These are phyloP conservation scores for Heteromormyrus szaboi DNA, from an alignment of 2,797 vertebrate genomes.

Conservation along the genomic window DNA sequence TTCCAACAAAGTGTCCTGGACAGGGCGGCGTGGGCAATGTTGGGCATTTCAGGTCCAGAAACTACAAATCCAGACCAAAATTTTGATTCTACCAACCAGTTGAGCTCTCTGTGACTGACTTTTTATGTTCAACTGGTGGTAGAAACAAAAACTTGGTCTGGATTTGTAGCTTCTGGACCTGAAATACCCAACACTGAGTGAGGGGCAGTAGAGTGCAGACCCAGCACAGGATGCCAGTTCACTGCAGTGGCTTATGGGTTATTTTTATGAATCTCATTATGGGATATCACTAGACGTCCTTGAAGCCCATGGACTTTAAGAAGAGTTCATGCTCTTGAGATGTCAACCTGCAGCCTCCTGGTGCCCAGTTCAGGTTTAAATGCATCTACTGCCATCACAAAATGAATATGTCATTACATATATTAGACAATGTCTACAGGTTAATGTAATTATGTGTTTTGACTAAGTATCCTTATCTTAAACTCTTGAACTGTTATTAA, in stretches of 20 bases:
- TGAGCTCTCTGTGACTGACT: not conserved
- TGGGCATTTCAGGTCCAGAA: not conserved
- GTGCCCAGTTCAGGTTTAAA: not conserved
- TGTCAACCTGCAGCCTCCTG: not conserved
- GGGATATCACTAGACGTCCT: not conserved
- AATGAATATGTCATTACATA: not conserved
- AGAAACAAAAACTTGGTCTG: not conserved
- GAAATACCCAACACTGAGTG: not conserved
- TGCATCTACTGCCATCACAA: not conserved
- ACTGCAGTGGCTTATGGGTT: not conserved
- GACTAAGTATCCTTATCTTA: not conserved
- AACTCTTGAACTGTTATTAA: not conserved
- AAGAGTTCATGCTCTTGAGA: not conserved
- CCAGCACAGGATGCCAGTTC: not conserved
- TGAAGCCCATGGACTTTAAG: not conserved
- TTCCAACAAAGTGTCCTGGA: not conserved
- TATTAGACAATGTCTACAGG: not conserved
- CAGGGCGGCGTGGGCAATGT: not conserved
- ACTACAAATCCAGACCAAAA: not conserved
- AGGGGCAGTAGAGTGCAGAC: not conserved
- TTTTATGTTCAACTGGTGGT: not conserved
- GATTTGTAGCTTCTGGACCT: not conserved
- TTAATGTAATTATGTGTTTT: not conserved
- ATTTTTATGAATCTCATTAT: not conserved
- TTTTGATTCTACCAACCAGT: not conserved